A percentile compares a stretch with the other conserved stretches of the same genome.
Conservation (phyloP, 2,113 vertebrate species). For the Nannobrachium achirus region DNA sequence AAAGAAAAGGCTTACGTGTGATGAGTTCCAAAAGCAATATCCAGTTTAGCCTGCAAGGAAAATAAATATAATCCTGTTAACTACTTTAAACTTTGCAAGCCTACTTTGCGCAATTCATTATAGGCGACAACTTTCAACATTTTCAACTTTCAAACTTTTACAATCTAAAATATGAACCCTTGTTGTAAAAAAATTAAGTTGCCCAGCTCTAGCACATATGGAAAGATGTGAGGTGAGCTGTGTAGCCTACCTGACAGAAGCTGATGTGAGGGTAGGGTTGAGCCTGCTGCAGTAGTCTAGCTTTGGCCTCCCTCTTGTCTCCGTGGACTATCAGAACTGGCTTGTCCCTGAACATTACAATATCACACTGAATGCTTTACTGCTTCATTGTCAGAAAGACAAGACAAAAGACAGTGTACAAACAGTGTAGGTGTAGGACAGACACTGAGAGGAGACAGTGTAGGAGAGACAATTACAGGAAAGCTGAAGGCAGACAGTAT, state of each 20-base stretch:
- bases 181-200: no score
- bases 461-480: no score
- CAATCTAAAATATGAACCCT: no score
- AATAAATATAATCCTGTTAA: background rate
- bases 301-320: slow-evolving; percentile 93
- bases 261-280: slow-evolving; percentile 86
- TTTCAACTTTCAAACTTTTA: no score
- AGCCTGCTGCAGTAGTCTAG: slow-evolving; percentile 85
- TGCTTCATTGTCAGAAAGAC: background rate
- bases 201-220: no score
- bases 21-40: slow-evolving; percentile 97
- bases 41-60: slow-evolving; percentile 90
- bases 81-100: background rate
- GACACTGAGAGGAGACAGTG: no score
- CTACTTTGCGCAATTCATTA: no score
- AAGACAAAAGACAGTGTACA: no score
- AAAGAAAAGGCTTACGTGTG: slow-evolving; percentile 88
- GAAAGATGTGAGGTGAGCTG: background rate
- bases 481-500: no score
- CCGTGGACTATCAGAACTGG: slow-evolving; percentile 93
- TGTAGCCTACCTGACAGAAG: slow-evolving; percentile 89
- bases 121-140: background rate
- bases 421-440: no score
- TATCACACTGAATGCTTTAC: background rate
- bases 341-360: slow-evolving; percentile 79